Evolutionary conservation across 2,113 vertebrate genomes (phyloP), one percentile per base, ranked within the genome.

Genomic region (Myrmecophaga tridactyla): DNA sequence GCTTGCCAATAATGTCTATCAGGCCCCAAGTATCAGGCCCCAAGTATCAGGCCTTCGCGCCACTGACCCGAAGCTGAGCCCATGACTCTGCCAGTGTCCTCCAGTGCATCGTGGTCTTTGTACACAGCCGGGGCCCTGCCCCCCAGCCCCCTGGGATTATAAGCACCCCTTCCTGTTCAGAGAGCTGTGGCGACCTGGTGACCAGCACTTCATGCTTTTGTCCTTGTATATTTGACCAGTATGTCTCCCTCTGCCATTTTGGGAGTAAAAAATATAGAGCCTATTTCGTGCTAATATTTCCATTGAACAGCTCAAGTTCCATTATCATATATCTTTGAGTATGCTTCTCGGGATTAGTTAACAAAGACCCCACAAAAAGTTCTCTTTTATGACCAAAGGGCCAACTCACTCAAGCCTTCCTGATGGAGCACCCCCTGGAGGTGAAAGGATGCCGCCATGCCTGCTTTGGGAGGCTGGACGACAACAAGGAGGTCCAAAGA

Each of bases 1-100:
- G 43, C 0, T 39, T 36, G 39, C n/a, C 23, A 27, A 70, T 23
- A 56, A 69, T 18, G 4, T 60, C 39, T 20, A 13, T 41, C 18
- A 3, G 48, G 46, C 18, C 43, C 36, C 23, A 48, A 67, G n/a
- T 20, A 13, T 41, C 18, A 3, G 48, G 46, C 18, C 43, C 36
- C 23, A 48, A 67, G n/a, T n/a, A n/a, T n/a, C n/a, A n/a, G n/a
- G n/a, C n/a, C n/a, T n/a, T n/a, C n/a, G n/a, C n/a, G n/a, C n/a
- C n/a, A 36, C 15, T 34, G 29, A 43, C 23, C 7, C 75, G 76
- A 34, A 56, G 34, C 41, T 62, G n/a, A 41, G 63, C 20, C 63
- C 18, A 0, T 0, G 43, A 36, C 39, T 18, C 60, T 56, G 34
- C 53, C 5, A 2, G 4, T 1, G 15, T 58, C 51, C 21, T 21